Base-by-base conservation (phyloP, 2,113 vertebrate genomes). In the Dicentrarchus labrax region DNA sequence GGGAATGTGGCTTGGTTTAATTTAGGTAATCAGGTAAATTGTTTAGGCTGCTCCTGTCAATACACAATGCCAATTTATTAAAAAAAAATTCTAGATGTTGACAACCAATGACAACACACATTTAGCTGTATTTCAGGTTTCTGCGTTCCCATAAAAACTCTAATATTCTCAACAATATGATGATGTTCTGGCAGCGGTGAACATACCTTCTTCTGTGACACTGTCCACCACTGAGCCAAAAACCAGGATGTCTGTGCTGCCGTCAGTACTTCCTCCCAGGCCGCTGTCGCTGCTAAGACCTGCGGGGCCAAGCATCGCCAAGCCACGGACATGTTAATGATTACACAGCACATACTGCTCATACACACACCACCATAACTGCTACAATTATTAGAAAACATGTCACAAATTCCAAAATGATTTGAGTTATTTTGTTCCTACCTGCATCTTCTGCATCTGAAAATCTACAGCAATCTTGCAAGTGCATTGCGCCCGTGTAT, bases 241-340 rank as follows among this genome's bases (percentile, higher is more conserved):
- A 6, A 97, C 96, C 87, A 99, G 95, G 89, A 99, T 89, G 48
- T 99, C 98, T 0, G 96, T 97, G 96, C 98, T 99, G 90, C 98
- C 98, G 0, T 99, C 98, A 0, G 97, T 98, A 84, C 98, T 99
- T 45, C 98, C 98, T 0, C 98, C 98, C 0, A 99, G 95, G 0
- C 98, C 98, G 0, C 98, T 99, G 95, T 99, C 98, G 0, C 98
- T 99, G 95, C 98, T 99, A 62, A 99, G 95, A 97, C 98, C 98
- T 98, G 97, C 83, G 5, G 96, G 96, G 93, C 94, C 96, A 95
- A 93, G 78, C 87, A 90, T 82, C 78, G 90, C 93, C 95, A 94
- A 94, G 92, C 91, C 95, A 90, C 47, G 93, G 71, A 86, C 93
- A 93, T 87, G 90, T 98, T 95, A 96, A 93, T 92, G 89, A 84